These are phyloP conservation scores for Hecatera dysodea DNA, from an alignment of 2,888 invertebrate genomes.

Conservation along the genomic window DNA sequence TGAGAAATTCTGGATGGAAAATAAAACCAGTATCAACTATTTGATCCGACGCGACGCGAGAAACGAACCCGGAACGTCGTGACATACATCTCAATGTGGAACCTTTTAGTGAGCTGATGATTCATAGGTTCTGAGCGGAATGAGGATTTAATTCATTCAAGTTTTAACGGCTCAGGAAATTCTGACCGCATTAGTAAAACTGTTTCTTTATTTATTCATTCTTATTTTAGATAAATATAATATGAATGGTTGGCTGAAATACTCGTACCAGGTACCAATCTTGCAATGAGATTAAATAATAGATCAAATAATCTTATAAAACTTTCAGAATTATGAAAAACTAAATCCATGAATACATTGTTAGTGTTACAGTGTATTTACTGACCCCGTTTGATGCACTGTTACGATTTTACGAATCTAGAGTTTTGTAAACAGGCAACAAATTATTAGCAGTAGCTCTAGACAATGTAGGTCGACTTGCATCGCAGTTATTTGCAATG, in stretches of 20 bases:
- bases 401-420: slow-evolving; percentile 32
- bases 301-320: not conserved
- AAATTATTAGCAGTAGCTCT: slow-evolving; percentile 19
- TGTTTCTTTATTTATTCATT: no score
- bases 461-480: slow-evolving; percentile 42
- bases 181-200: not conserved
- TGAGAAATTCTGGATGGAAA: no score
- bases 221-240: not conserved
- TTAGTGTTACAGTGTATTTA: slow-evolving; percentile 25
- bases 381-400: slow-evolving; percentile 35
- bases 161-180: no score
- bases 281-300: not conserved
- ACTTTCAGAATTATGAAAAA: not conserved
- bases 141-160: no score
- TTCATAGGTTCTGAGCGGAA: no score
- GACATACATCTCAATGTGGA: no score
- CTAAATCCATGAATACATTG: slow-evolving; percentile 18
- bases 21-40: no score
- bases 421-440: slow-evolving; percentile 50
- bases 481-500: slow-evolving; percentile 25
- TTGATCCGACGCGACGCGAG: no score
- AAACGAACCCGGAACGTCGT: no score
- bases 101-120: no score
- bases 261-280: not conserved
- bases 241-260: not conserved